Percentiles rank a stretch among this genome's conserved stretches.
These are phyloP conservation scores for Perognathus longimembris DNA, from an alignment of 2,113 vertebrate genomes.

Conservation along the genomic window DNA sequence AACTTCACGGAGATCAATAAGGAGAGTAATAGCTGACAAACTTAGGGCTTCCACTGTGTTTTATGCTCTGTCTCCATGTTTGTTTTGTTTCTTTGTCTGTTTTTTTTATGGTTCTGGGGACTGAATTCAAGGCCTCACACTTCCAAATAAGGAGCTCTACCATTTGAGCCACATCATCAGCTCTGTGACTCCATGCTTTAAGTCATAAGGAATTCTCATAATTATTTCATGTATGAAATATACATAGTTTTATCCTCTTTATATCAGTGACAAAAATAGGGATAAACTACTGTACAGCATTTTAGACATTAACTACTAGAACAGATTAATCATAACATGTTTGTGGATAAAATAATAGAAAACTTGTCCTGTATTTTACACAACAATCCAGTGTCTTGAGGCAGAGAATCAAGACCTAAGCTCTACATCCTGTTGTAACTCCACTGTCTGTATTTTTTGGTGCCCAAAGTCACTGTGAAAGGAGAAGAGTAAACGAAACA, in stretches of 20 bases:
- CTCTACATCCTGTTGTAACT: background rate
- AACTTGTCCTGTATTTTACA: background rate
- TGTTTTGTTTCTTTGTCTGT: too few relatives aligned
- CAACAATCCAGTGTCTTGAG: background rate
- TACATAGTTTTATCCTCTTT: background rate
- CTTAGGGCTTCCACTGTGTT: background rate
- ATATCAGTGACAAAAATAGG: background rate
- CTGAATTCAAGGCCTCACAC: too few relatives aligned
- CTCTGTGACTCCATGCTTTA: background rate
- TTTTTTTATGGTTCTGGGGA: too few relatives aligned
- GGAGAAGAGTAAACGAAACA: too few relatives aligned
- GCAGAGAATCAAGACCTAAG: background rate
- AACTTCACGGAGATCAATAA: background rate
- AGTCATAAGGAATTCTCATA: background rate
- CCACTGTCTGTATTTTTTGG: background rate
- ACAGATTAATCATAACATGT: conserved; percentile 12
- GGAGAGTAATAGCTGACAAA: background rate
- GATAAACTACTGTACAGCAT: background rate
- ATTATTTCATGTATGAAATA: background rate
- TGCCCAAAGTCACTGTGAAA: background rate
- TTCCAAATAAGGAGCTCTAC: too few relatives aligned
- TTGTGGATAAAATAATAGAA: background rate
- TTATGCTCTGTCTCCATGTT: background rate
- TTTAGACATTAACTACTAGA: background rate
- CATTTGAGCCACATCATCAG: too few relatives aligned